phyloP scores from a whole-genome alignment of 2,797 vertebrate genomes.

The Amazona ochrocephala region DNA sequence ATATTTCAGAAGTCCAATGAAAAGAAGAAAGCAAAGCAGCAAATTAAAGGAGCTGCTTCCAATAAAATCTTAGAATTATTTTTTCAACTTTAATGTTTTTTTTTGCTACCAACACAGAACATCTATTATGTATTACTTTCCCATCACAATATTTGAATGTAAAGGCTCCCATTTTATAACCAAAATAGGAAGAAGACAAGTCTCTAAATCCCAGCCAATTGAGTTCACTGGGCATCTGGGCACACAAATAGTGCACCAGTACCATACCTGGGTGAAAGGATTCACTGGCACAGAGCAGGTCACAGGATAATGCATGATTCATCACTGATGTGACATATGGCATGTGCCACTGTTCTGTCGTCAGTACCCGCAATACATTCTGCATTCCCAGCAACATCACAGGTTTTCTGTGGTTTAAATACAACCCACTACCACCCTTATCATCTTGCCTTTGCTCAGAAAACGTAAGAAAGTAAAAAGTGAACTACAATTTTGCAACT shows the following conservation, averaged over 20 bases:
- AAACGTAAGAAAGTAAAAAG: not conserved
- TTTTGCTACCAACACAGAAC: not conserved
- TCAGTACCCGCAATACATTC: not conserved
- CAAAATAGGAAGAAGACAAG: not conserved
- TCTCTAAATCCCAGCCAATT: not conserved
- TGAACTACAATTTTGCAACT: not conserved
- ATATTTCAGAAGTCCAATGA: not conserved
- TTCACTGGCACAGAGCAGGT: not conserved
- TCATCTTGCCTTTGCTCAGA: not conserved
- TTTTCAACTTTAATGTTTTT: not conserved
- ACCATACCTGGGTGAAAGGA: not conserved
- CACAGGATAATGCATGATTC: not conserved
- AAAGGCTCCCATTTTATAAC: not conserved
- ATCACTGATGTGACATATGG: too few species aligned
- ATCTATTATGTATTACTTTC: not conserved
- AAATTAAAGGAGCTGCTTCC: not conserved
- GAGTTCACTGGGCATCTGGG: not conserved
- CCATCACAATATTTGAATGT: not conserved
- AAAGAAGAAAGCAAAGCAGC: not conserved
- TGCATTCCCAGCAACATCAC: not conserved
- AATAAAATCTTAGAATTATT: not conserved
- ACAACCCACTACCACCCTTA: not conserved
- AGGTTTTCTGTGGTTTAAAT: not conserved
- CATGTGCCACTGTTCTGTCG: not conserved
- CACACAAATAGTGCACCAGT: accelerated